Evolutionary conservation across 2,888 invertebrate species (phyloP).

Genomic region (Suillia variegata): DNA sequence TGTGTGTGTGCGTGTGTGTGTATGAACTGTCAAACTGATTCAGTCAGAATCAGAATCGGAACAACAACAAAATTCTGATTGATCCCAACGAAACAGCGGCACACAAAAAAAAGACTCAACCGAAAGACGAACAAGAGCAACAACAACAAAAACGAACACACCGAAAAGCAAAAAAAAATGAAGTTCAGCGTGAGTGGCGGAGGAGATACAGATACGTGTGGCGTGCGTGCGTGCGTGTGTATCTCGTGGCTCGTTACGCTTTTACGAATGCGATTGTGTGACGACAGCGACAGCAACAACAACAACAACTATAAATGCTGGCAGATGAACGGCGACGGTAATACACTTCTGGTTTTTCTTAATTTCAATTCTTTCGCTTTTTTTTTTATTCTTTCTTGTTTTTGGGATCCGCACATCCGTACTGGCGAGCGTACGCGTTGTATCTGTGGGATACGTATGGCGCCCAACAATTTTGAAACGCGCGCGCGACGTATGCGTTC

Average conservation of each 20-base stretch:
- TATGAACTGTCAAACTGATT: constrained; percentile 47
- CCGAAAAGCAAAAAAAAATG: no score
- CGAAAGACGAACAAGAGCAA: no score
- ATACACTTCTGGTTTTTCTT: no score
- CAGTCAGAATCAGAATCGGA: constrained; percentile 46
- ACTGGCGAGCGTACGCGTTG: constrained; percentile 32
- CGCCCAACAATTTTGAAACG: background rate
- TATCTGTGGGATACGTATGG: constrained; percentile 15
- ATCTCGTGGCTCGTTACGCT: constrained; percentile 3
- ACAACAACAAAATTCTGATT: constrained; percentile 38
- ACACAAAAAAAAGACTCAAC: no score
- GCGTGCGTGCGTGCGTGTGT: background rate
- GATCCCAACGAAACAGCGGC: constrained; percentile 52
- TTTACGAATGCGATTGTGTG: constrained; percentile 5
- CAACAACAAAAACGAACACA: no score
- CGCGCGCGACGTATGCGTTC: background rate
- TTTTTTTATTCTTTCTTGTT: no score
- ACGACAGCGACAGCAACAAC: constrained; percentile 35
- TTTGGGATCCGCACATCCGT: constrained; percentile 46
- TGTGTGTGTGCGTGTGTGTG: background rate
- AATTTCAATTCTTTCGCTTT: no score
- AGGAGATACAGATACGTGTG: no score
- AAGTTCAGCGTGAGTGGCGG: constrained; percentile 16
- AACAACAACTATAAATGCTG: constrained; percentile 27
- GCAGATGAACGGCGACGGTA: constrained; percentile 49